Evolutionary conservation across 2,113 vertebrate genomes (phyloP).

Genomic region (Lagopus leucura): DNA sequence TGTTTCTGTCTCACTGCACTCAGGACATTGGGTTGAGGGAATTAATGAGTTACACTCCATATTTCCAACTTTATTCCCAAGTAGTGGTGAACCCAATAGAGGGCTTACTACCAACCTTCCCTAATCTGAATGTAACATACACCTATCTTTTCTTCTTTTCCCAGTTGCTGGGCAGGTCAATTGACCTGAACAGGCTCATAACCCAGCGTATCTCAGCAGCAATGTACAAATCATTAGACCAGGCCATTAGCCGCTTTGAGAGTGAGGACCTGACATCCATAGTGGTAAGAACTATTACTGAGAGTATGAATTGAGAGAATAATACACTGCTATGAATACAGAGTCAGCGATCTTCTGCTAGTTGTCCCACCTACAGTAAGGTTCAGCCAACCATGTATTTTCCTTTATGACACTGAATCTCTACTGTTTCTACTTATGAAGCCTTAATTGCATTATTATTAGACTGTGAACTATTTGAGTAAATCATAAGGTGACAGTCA

Average conservation of each 20-base stretch:
- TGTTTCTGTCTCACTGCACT: neutral
- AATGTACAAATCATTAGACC: constrained; percentile 98
- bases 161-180: constrained; percentile 94
- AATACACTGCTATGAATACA: neutral
- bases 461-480: neutral
- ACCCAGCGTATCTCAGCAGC: constrained; percentile 98
- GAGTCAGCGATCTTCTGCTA: neutral
- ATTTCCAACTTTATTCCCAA: neutral
- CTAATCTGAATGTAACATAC: neutral
- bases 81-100: rapidly evolving
- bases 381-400: neutral
- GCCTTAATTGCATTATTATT: constrained; percentile 36
- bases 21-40: neutral
- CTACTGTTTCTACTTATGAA: neutral
- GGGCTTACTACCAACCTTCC: neutral
- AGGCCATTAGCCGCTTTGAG: constrained; percentile 98
- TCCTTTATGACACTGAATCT: neutral
- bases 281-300: constrained; percentile 84
- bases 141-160: neutral
- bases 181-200: constrained; percentile 97
- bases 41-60: neutral
- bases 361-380: neutral
- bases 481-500: neutral
- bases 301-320: neutral
- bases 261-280: constrained; percentile 98